Percentiles rank a stretch among this genome's conserved stretches.
phyloP scores from a whole-genome alignment of 2,797 vertebrate species.

The Helostoma temminkii region DNA sequence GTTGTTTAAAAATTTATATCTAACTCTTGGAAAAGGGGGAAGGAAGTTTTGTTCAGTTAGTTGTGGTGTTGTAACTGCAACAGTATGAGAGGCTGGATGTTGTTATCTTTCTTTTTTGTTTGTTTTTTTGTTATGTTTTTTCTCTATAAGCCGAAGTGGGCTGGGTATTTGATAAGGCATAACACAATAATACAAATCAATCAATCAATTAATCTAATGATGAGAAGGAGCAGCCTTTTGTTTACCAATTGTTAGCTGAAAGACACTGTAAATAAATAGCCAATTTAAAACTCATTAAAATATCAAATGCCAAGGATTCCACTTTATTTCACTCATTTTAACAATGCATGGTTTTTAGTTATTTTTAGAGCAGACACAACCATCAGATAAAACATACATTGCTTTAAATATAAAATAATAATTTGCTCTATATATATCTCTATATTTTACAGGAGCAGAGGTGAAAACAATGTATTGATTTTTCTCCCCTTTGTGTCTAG shows the following conservation, averaged over 20 bases:
- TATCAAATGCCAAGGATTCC: background rate
- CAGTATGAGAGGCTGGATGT: too few species aligned
- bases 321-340: background rate
- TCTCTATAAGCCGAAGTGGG: too few species aligned
- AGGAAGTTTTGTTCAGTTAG: too few species aligned
- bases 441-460: background rate
- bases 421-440: constrained; percentile 15
- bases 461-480: constrained; percentile 44
- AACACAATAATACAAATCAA: too few species aligned
- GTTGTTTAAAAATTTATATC: too few species aligned
- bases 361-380: constrained; percentile 3
- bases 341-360: background rate
- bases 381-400: background rate
- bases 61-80: too few species aligned
- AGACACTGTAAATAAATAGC: background rate
- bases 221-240: background rate
- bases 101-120: too few species aligned
- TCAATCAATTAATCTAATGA: too few species aligned
- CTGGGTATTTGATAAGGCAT: too few species aligned
- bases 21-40: too few species aligned
- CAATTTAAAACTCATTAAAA: too few species aligned
- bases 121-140: too few species aligned
- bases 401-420: constrained; percentile 14
- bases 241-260: background rate
- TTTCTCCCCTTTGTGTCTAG: constrained; percentile 74